Conservation (phyloP, 92 coral and sea anemone species). For the Zoanthus gigantus region DNA sequence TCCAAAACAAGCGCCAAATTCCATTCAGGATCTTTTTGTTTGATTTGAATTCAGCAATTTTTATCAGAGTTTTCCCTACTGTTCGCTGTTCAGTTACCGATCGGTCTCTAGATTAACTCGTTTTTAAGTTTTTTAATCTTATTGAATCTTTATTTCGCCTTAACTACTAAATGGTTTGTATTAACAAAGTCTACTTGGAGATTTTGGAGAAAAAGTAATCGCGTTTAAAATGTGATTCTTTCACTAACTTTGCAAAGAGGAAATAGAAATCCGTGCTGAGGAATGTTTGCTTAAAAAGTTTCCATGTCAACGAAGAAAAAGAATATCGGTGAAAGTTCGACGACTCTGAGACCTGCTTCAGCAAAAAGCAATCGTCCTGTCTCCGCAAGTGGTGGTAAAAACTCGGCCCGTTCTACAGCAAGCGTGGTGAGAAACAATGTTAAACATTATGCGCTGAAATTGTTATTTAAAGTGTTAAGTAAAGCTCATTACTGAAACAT, state of each 20-base stretch:
- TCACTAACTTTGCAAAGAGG: not conserved
- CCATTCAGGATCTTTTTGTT: constrained; percentile 49
- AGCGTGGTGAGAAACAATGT: constrained; percentile 70
- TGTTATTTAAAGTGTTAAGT: not conserved
- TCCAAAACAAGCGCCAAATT: constrained; percentile 72
- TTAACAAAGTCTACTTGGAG: not conserved
- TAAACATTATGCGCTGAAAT: too few relatives aligned
- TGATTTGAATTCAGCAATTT: not conserved
- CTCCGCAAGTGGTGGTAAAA: constrained; percentile 61
- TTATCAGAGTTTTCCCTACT: not conserved
- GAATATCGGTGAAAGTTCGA: constrained; percentile 26
- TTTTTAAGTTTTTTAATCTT: not conserved
- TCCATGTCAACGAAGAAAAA: constrained; percentile 50
- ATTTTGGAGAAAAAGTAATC: constrained; percentile 5
- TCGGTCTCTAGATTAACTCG: not conserved
- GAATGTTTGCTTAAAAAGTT: not conserved
- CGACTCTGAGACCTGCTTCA: constrained; percentile 46
- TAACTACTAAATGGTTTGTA: not conserved
- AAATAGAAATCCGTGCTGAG: not conserved
- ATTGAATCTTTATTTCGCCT: not conserved
- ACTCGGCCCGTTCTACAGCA: constrained; percentile 78
- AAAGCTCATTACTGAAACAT: not conserved
- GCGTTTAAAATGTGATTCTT: constrained; percentile 16
- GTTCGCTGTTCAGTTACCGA: not conserved
- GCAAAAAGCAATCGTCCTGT: constrained; percentile 64